phyloP scores from a whole-genome alignment of 2,113 vertebrate genomes.

The Athene cunicularia region DNA sequence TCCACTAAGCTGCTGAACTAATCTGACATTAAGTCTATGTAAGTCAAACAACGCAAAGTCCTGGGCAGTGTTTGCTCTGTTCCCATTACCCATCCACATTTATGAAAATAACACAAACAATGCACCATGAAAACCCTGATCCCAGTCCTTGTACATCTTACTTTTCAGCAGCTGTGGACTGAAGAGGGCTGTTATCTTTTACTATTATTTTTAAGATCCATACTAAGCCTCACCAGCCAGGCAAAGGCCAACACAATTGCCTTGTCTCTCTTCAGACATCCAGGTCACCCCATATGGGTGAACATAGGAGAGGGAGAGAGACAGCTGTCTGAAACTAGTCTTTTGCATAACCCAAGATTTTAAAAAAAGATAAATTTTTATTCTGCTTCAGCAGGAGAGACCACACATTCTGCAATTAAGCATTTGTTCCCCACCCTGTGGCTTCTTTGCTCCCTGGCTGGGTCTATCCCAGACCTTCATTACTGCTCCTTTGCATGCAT shows the following conservation, averaged over 20 bases:
- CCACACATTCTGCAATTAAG: background rate
- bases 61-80: background rate
- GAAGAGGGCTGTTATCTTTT: background rate
- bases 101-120: background rate
- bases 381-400: background rate
- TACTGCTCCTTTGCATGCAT: background rate
- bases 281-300: background rate
- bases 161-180: background rate
- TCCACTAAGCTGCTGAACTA: slow-evolving; percentile 32
- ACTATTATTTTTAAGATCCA: background rate
- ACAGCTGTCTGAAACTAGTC: background rate
- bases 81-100: background rate
- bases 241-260: background rate
- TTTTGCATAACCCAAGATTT: background rate
- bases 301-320: background rate
- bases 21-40: background rate
- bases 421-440: too few species aligned
- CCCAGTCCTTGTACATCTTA: background rate
- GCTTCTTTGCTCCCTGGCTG: background rate
- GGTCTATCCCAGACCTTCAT: background rate
- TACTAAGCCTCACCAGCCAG: background rate
- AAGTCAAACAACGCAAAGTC: background rate
- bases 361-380: background rate
- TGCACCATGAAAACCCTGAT: background rate
- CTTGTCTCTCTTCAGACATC: background rate